Evolutionary conservation across 1,140 invertebrate genomes (phyloP), one percentile per base, ranked within the genome.

Genomic region (Drosophila mayri): DNA sequence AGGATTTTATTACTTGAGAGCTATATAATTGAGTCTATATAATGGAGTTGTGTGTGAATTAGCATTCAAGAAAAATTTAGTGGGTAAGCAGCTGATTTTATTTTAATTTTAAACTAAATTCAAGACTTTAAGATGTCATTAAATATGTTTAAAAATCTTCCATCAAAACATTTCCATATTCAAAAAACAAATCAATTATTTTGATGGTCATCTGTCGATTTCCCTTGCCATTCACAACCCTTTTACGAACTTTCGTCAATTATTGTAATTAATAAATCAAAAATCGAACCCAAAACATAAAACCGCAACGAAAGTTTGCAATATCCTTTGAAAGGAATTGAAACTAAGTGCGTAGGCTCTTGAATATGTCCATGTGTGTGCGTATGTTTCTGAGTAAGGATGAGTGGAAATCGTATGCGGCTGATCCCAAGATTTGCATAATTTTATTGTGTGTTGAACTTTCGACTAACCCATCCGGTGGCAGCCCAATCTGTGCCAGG

Each of bases 401-500:
- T 66, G 44, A 67, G 44, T 66, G 46, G 61, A 37, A 73, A 72
- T 73, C 64, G 52, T 59, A 52, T 70, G 58, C 47, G 58, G 83
- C 71, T 82, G 71, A 86, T 76, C 79, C 74, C 32, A 50, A 72
- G 84, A 84, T 88, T 88, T 88, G 85, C 85, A 88, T 88, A 88
- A 90, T 88, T 88, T 81, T 84, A 84, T 88, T 88, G 85, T 90
- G 72, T 86, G 79, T 63, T 81, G 82, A 86, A 87, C 83, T 87
- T 79, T 81, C 50, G 71, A 55, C 55, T 60, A 41, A 50, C 44
- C 62, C 50, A 71, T 70, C 60, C 57, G 60, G 55, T 64, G 57
- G 66, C 59, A 52, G 50, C 50, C 40, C 46, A 73, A 61, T 35
- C 49, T 67, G 55, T 49, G 57, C 60, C 35, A 25, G 52, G 50